Evolutionary conservation across 92 coral and sea anemone species (phyloP), one percentile per base, ranked within the genome.

Genomic region (Isaurus tuberculatus): DNA sequence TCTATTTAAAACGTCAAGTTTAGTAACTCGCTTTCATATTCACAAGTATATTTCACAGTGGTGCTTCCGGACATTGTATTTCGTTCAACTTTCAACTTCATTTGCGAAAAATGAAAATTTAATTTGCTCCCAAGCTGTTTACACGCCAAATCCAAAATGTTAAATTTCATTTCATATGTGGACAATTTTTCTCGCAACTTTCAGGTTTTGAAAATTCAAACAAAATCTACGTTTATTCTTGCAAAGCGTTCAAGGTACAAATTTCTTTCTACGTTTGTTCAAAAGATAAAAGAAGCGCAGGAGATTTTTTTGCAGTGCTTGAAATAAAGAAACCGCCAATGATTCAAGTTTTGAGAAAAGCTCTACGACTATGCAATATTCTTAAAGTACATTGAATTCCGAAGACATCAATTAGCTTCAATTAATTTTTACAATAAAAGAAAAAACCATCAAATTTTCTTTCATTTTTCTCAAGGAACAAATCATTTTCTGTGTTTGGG

Each of bases 321-420:
- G 48, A 53, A 53, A 32, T 20, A 34, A 51, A 36, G 10, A 23
- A 11, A 29, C 69, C 33, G 10, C 2, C 31, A 22, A 10, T 22
- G 14, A 60, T 60, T 63, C 34, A 27, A 14, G 5, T 23, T 63
- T 14, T 26, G 23, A 26, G 34, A 55, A 85, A 70, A 85, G 75
- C 84, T 84, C 71, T 46, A 70, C 30, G 65, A 83, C 74, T 40
- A 15, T 42, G 65, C 84, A 89, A 84, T 89, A 91, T 94, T 73
- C 87, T 67, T 93, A 87, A 94, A 91, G 86, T 78, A 91, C 98
- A 86, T 94, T 94, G 98, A 89, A 91, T 94, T 89, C 81, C 95
- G 91, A 84, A 91, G 95, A 94, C 95, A 89, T 73, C 95, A 94
- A 94, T 94, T 94, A 94, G 86, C 82, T 80, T 75, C 95, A 94